A percentile compares a stretch with the other conserved stretches of the same genome.
Conservation (phyloP, 2,797 vertebrate genomes). For the Periparus ater region DNA sequence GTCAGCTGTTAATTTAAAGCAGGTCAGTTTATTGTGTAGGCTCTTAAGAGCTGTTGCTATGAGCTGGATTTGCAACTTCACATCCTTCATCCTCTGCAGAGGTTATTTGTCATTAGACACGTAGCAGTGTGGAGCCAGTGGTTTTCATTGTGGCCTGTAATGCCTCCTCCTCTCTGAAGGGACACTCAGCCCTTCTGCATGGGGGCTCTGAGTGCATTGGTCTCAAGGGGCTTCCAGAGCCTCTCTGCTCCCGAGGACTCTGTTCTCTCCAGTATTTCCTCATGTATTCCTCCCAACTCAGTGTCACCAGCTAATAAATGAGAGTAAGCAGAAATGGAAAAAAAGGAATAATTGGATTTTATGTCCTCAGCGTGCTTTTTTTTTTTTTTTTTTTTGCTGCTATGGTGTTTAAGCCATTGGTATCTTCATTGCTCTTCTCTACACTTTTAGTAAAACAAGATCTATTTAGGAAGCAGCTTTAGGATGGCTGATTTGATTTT, state of each 20-base stretch:
- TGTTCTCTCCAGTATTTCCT: neutral
- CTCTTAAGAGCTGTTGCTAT: neutral
- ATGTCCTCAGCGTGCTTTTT: neutral
- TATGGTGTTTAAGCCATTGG: neutral
- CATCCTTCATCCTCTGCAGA: constrained; percentile 12
- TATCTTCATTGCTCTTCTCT: neutral
- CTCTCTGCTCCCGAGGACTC: neutral
- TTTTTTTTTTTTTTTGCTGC: neutral
- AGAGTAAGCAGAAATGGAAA: neutral
- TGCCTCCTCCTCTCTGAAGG: neutral
- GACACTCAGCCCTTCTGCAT: neutral
- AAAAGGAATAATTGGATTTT: neutral
- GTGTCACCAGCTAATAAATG: neutral
- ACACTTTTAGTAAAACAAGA: neutral
- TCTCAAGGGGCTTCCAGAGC: neutral
- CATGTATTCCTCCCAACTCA: neutral
- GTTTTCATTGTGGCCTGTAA: neutral
- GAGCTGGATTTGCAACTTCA: neutral
- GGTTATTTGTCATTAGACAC: constrained; percentile 1
- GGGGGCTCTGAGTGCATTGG: neutral
- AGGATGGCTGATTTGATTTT: constrained; percentile 22
- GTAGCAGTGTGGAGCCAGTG: constrained; percentile 12
- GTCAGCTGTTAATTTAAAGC: neutral
- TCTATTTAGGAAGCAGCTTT: constrained; percentile 24
- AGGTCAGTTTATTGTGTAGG: neutral